These are phyloP conservation scores for Drosophila niveifrons DNA, from an alignment of 2,888 invertebrate genomes.

Conservation along the genomic window DNA sequence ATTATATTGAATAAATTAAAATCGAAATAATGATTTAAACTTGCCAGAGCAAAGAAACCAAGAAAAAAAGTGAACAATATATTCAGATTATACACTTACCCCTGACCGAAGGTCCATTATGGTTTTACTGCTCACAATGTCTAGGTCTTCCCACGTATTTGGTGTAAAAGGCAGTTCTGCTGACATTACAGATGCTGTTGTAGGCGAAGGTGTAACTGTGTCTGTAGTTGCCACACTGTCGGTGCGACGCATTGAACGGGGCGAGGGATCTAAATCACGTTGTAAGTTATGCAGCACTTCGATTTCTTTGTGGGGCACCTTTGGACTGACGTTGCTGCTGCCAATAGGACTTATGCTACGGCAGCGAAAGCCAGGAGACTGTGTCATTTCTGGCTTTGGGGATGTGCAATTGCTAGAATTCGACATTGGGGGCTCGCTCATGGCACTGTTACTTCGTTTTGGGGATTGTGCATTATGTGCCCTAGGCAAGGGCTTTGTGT, in stretches of 20 bases:
- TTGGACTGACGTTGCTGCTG: constrained; percentile 84
- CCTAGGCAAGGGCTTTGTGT: constrained; percentile 82
- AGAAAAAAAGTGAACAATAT: background rate
- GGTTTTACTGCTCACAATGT: constrained; percentile 87
- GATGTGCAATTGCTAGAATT: constrained; percentile 34
- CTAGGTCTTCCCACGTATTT: constrained; percentile 88
- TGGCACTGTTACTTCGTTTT: constrained; percentile 9
- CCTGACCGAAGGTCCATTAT: constrained; percentile 89
- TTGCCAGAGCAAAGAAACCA: background rate
- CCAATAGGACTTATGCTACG: constrained; percentile 86
- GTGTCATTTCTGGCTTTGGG: constrained; percentile 64
- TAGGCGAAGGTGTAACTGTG: constrained; percentile 14
- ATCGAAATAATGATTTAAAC: too few relatives aligned
- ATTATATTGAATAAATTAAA: too few relatives aligned
- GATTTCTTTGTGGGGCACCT: constrained; percentile 87
- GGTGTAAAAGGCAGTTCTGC: constrained; percentile 70
- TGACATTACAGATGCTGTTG: constrained; percentile 45
- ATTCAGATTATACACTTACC: constrained; percentile 85
- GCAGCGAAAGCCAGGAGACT: constrained; percentile 72
- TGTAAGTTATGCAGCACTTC: constrained; percentile 90
- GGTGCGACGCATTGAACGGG: constrained; percentile 84
- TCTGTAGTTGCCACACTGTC: constrained; percentile 58
- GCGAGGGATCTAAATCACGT: constrained; percentile 89
- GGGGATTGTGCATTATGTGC: constrained; percentile 34
- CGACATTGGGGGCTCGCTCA: constrained; percentile 4